Base-by-base conservation (phyloP, 1,140 invertebrate species). In the Nautilus pompilius region DNA sequence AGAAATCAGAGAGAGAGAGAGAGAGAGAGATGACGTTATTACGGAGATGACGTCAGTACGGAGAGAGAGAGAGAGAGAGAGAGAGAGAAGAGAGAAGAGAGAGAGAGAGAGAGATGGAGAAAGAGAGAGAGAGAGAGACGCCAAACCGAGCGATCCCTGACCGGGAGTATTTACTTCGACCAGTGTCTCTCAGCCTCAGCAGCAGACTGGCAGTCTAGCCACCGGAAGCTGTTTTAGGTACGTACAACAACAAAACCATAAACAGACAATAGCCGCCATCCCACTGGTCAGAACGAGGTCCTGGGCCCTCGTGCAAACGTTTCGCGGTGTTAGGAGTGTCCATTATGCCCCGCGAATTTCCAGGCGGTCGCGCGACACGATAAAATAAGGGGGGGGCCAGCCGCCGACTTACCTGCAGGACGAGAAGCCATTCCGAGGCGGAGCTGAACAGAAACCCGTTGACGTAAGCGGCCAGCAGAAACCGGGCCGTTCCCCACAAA, bases 401-500 rank as follows among this genome's bases (percentile, higher is more conserved):
- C n/a, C n/a, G n/a, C n/a, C 3, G 20, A 30, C 53, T 57, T 62
- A 72, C 70, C 66, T 69, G 68, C 28, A 70, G 57, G 32, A 75
- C 46, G 30, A 69, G 63, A 20, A 75, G 46, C 71, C 67, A 71
- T 17, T 59, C 60, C n/a, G 64, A 60, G 4, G 58, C 53, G 2
- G 58, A 46, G 0, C 34, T 41, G 6, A 51, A 28, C 13, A n/a
- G 48, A 53, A 22, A 60, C 62, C 28, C 61, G 64, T 5, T 62
- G 53, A 20, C 58, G 53, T 66, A 67, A 22, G 51, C 30, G 2
- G 60, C 61, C 24, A 67, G 60, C 17, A 76, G 41, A 30, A 73
- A 68, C 15, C 69, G 63, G 46, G 61, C 53, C 0, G 71, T 70
- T 10, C 72, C 72, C 69, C 70, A 73, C 2, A 74, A 56, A 10